Evolutionary conservation across 2,113 vertebrate genomes (phyloP), one percentile per base, ranked within the genome.

Genomic region (Electrona antarctica): DNA sequence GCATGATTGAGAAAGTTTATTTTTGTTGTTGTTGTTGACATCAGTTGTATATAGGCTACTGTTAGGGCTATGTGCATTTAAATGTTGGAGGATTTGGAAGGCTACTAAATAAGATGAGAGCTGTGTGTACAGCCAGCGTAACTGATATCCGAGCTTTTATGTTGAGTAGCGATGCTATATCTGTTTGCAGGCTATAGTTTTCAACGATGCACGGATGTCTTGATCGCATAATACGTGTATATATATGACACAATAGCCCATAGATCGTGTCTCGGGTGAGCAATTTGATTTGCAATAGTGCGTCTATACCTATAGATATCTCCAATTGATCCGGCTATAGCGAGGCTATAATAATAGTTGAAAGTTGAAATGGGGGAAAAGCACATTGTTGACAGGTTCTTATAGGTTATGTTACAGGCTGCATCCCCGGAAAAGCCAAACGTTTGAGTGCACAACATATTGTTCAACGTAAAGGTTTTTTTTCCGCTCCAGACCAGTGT

Each of bases 241-340:
- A 15, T 7, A 3, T 46, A 47, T 62, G 8, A 8, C 78, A 77
- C 61, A 6, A 41, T 46, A 71, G 29, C 65, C 72, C 54, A 74
- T 60, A 77, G 74, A 62, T 21, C 21, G 21, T 51, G 60, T 78
- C 78, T 71, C 86, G 84, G 87, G 85, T 87, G 87, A 88, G 85
- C 82, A 5, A 67, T 76, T 75, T 76, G 84, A 79, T 78, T 74
- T 71, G 49, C 66, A 69, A 49, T 76, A 59, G 59, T 6, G 69
- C 73, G 63, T 69, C 29, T 66, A 69, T 54, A 72, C 13, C 67
- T 55, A 66, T 63, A 59, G 52, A 67, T 74, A 60, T 41, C 21
- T 2, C 21, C 1, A 21, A 21, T 21, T 21, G 21, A 21, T 66
- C 83, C 70, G 64, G 68, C 73, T 74, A 59, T 52, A 62, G 60